phyloP scores from a whole-genome alignment of 2,888 invertebrate species.

The Hemithea aestivaria region DNA sequence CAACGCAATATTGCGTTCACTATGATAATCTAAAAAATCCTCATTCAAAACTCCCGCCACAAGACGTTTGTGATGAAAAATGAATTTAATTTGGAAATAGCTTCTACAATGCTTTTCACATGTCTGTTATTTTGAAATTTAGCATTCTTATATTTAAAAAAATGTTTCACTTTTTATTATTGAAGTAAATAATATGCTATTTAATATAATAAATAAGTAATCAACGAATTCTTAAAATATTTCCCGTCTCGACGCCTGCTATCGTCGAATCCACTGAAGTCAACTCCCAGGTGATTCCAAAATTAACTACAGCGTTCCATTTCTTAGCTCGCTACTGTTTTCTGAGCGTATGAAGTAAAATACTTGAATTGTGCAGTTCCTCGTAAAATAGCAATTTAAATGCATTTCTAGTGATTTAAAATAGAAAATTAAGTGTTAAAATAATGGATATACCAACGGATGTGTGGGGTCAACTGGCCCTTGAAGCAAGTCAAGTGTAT shows the following conservation, averaged over 20 bases:
- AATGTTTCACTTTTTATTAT: too few species aligned
- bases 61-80: too few species aligned
- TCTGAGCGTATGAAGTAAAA: slow-evolving; percentile 56
- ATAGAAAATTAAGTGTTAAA: slow-evolving; percentile 25
- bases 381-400: slow-evolving; percentile 28
- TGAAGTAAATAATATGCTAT: too few species aligned
- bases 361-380: slow-evolving; percentile 33
- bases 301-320: slow-evolving; percentile 71
- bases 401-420: slow-evolving; percentile 38
- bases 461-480: slow-evolving; percentile 93
- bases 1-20: too few species aligned
- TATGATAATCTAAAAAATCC: too few species aligned
- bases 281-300: slow-evolving; percentile 71
- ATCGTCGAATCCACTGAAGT: slow-evolving; percentile 40
- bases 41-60: too few species aligned
- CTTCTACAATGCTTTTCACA: too few species aligned
- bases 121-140: too few species aligned
- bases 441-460: slow-evolving; percentile 85
- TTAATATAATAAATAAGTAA: too few species aligned
- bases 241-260: slow-evolving; percentile 33
- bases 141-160: too few species aligned
- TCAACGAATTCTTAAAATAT: slow-evolving; percentile 47
- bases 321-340: slow-evolving; percentile 51
- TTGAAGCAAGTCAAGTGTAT: slow-evolving; percentile 92
- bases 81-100: too few species aligned